These are phyloP conservation scores for Cancer borealis DNA, from an alignment of 2,888 invertebrate species.

Conservation along the genomic window DNA sequence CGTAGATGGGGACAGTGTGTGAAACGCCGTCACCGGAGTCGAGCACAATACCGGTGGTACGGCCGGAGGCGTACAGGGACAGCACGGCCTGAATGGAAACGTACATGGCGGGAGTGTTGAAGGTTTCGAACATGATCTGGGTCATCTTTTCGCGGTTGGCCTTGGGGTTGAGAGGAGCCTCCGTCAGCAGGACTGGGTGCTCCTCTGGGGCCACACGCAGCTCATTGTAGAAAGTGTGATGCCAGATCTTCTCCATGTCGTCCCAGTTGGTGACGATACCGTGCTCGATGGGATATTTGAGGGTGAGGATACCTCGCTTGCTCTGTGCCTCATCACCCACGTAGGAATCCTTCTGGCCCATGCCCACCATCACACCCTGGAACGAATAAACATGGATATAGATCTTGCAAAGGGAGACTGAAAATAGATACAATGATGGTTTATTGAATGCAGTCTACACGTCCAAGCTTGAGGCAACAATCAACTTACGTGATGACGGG, in stretches of 20 bases:
- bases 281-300: constrained; percentile 91
- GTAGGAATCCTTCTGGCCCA: constrained; percentile 90
- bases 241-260: constrained; percentile 99
- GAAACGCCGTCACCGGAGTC: constrained; percentile 81
- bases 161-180: constrained; percentile 96
- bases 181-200: constrained; percentile 94
- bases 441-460: background rate
- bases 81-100: constrained; percentile 83
- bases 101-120: constrained; percentile 81
- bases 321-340: constrained; percentile 98
- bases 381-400: background rate
- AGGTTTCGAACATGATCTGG: constrained; percentile 82
- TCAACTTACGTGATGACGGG: constrained; percentile 82
- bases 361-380: constrained; percentile 67
- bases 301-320: constrained; percentile 83
- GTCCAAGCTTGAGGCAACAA: background rate
- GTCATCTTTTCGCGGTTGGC: constrained; percentile 98
- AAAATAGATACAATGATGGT: background rate
- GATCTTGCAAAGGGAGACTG: background rate
- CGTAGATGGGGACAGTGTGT: constrained; percentile 81
- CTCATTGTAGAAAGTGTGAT: constrained; percentile 99
- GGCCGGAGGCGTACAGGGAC: constrained; percentile 81
- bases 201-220: constrained; percentile 94
- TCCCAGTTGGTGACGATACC: constrained; percentile 99
- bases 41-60: constrained; percentile 81